phyloP scores from a whole-genome alignment of 2,888 invertebrate species.

The Limenitis camilla region DNA sequence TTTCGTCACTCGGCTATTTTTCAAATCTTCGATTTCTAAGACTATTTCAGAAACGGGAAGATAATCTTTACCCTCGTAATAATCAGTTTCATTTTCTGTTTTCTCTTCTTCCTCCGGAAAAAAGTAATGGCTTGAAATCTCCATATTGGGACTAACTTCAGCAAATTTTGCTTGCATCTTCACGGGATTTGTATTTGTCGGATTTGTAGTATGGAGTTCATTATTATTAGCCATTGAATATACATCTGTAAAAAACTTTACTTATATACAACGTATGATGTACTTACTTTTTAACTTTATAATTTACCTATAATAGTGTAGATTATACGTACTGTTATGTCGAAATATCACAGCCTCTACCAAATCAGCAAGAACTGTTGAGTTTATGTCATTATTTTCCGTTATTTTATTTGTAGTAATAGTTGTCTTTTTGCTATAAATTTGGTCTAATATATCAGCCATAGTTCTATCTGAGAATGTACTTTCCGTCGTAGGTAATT shows the following conservation, averaged over 20 bases:
- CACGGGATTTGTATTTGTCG: constrained; percentile 40
- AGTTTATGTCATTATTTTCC: constrained; percentile 49
- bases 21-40: constrained; percentile 54
- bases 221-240: constrained; percentile 28
- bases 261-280: too few species aligned
- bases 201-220: constrained; percentile 28
- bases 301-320: too few species aligned
- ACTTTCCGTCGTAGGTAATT: constrained; percentile 32
- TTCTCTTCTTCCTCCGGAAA: constrained; percentile 59
- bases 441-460: constrained; percentile 48
- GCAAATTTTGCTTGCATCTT: constrained; percentile 57
- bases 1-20: constrained; percentile 46
- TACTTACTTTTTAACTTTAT: too few species aligned
- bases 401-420: constrained; percentile 40
- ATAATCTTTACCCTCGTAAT: constrained; percentile 47
- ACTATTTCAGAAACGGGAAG: constrained; percentile 47
- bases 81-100: constrained; percentile 38
- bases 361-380: constrained; percentile 60
- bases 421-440: constrained; percentile 50
- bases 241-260: constrained; percentile 46
- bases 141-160: constrained; percentile 43
- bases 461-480: constrained; percentile 47
- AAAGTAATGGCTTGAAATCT: constrained; percentile 63
- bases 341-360: constrained; percentile 66
- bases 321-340: constrained; percentile 51